phyloP scores from a whole-genome alignment of 1,140 invertebrate species.

The Heliconius eleuchia region DNA sequence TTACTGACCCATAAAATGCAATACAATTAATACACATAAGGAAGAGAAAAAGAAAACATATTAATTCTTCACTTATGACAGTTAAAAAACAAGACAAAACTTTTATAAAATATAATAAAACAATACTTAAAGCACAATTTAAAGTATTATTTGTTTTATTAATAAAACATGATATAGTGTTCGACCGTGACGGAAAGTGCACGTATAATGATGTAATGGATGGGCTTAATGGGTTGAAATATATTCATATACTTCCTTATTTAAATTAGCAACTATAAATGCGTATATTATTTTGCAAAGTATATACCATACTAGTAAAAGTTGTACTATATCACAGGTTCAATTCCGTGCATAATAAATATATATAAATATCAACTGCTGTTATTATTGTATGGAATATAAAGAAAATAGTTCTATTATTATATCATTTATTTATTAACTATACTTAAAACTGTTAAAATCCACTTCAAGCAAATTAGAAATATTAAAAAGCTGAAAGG shows the following conservation, averaged over 20 bases:
- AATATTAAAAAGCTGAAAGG: no score
- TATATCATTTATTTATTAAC: background rate
- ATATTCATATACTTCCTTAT: background rate
- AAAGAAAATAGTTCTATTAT: background rate
- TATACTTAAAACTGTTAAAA: background rate
- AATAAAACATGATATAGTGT: background rate
- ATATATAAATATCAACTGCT: background rate
- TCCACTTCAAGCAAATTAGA: no score
- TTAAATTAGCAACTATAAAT: background rate
- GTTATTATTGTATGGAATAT: background rate
- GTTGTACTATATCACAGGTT: background rate
- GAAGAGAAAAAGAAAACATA: background rate
- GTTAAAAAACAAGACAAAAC: background rate
- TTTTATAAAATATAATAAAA: background rate
- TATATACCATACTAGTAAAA: no score
- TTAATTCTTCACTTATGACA: background rate
- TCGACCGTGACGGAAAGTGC: conserved; percentile 7
- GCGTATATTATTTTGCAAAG: background rate
- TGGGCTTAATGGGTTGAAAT: background rate
- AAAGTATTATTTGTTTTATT: background rate
- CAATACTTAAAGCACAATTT: background rate
- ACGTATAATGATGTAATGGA: conserved; percentile 1
- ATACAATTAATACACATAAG: background rate
- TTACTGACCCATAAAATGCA: background rate
- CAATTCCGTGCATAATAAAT: background rate